These are phyloP conservation scores for Agonopterix alstromeriana DNA, from an alignment of 2,888 invertebrate genomes.

Conservation along the genomic window DNA sequence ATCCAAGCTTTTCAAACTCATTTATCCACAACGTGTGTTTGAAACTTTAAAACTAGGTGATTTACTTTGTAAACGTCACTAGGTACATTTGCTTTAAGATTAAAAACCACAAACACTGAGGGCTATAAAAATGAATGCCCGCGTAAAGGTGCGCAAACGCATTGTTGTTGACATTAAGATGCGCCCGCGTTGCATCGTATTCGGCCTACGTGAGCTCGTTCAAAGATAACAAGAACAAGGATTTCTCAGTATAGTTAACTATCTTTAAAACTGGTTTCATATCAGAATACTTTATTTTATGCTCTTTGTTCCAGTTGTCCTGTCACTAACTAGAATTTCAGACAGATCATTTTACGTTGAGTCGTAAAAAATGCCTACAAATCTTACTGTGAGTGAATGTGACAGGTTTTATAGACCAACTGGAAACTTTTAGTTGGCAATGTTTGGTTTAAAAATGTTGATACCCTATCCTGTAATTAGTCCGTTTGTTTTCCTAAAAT, in stretches of 20 bases:
- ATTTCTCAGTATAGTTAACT: conserved; percentile 33
- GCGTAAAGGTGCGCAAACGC: conserved; percentile 34
- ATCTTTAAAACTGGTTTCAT: conserved; percentile 25
- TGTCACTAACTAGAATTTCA: neutral
- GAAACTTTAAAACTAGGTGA: no score
- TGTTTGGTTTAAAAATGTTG: no score
- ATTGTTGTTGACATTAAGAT: conserved; percentile 31
- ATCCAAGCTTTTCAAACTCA: no score
- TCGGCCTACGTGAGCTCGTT: conserved; percentile 13
- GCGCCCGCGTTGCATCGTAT: conserved; percentile 17
- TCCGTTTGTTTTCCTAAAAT: no score
- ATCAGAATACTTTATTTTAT: conserved; percentile 7
- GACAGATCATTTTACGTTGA: no score
- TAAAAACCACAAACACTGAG: neutral
- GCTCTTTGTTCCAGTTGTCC: neutral
- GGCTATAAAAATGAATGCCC: conserved; percentile 33
- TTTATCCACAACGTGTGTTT: no score
- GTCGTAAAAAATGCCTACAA: no score
- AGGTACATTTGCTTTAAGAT: conserved; percentile 8
- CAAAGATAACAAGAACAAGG: conserved; percentile 28
- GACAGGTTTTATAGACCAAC: no score
- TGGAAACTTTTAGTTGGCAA: no score
- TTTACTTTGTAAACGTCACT: conserved; percentile 11
- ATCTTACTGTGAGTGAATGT: no score
- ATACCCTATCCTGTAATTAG: no score